Conservation (phyloP, 2,797 vertebrate genomes). For the Morus bassanus region DNA sequence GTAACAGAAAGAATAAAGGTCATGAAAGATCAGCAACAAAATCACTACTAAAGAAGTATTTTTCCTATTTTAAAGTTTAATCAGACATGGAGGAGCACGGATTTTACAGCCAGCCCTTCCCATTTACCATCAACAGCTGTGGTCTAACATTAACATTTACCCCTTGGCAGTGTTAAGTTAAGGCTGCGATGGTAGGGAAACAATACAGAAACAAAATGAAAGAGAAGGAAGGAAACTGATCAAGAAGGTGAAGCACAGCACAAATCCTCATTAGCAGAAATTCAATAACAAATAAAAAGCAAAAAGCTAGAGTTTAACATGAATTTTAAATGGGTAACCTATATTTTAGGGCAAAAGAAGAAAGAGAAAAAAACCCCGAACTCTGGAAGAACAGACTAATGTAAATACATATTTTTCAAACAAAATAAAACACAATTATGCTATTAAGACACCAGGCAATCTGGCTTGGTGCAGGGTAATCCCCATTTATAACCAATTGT, state of each 20-base stretch:
- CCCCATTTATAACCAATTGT: slow-evolving; percentile 9
- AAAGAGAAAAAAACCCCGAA: not conserved
- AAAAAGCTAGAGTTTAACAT: not conserved
- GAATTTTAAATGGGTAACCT: not conserved
- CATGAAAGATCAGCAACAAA: slow-evolving; percentile 27
- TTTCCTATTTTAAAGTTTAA: slow-evolving; percentile 42
- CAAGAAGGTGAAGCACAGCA: slow-evolving; percentile 1
- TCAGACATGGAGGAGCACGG: not conserved
- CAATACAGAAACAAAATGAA: slow-evolving; percentile 34
- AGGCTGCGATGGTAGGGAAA: not conserved
- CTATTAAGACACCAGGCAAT: not conserved
- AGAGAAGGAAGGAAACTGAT: not conserved
- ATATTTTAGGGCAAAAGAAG: not conserved
- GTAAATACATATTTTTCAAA: not conserved
- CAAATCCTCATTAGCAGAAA: slow-evolving; percentile 33
- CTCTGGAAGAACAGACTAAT: not conserved
- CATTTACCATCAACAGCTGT: slow-evolving; percentile 51
- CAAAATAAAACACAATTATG: not conserved
- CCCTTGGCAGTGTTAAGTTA: slow-evolving; percentile 23
- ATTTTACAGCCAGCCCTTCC: slow-evolving; percentile 50
- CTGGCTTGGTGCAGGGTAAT: not conserved
- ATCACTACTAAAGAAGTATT: slow-evolving; percentile 21
- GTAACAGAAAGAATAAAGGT: slow-evolving; percentile 36
- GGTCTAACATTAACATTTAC: slow-evolving; percentile 50
- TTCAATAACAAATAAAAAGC: slow-evolving; percentile 6